Percentiles rank a stretch among this genome's conserved stretches.
Evolutionary conservation across 2,888 invertebrate species (phyloP).

Genomic region (Idaea biselata): DNA sequence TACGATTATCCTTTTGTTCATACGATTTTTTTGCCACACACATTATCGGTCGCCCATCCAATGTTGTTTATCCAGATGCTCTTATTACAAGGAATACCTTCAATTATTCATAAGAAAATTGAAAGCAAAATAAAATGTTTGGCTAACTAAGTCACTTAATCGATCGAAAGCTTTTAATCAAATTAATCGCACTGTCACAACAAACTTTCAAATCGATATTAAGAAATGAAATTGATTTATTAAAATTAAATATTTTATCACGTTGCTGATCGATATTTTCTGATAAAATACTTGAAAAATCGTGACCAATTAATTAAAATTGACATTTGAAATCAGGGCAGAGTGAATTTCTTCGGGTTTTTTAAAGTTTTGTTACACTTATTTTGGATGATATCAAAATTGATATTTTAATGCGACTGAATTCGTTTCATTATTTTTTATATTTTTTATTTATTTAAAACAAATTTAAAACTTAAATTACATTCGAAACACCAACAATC

Average conservation of each 20-base stretch:
- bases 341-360: not conserved
- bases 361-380: not conserved
- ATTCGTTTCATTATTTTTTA: too few relatives aligned
- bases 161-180: conserved; percentile 43
- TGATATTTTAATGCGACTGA: too few relatives aligned
- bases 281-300: conserved; percentile 38
- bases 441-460: too few relatives aligned
- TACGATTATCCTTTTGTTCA: too few relatives aligned
- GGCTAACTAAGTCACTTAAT: conserved; percentile 12
- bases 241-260: not conserved
- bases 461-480: too few relatives aligned
- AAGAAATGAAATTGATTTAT: conserved; percentile 13
- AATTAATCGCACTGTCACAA: conserved; percentile 48
- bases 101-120: not conserved
- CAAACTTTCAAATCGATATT: conserved; percentile 30
- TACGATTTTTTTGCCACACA: too few relatives aligned
- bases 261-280: not conserved
- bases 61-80: too few relatives aligned
- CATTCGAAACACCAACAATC: too few relatives aligned
- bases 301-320: conserved; percentile 28
- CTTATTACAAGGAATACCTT: too few relatives aligned
- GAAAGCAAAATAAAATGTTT: not conserved
- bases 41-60: too few relatives aligned
- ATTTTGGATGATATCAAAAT: not conserved
- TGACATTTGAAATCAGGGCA: not conserved